Evolutionary conservation across 1,140 invertebrate genomes (phyloP), one percentile per base, ranked within the genome.

Genomic region (Cydia fagiglandana): DNA sequence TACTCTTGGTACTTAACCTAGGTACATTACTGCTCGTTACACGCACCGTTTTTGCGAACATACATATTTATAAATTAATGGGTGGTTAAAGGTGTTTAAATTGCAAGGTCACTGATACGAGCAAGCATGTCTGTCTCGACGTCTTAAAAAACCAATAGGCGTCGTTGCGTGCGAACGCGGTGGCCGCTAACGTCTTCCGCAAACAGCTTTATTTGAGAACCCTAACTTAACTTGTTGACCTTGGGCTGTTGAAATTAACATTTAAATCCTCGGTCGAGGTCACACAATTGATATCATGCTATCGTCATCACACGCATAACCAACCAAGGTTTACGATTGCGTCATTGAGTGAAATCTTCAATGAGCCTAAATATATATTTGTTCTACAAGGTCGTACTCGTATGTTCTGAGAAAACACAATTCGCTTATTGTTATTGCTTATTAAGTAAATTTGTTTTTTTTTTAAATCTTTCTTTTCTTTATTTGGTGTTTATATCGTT

Each of bases 261-360:
- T 61, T 61, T 61, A 7, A 61, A 24, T 61, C 56, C 56, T 24
- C 56, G 56, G 56, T 61, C 20, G 56, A 61, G 56, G 56, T 61
- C 20, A 61, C 24, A n/a, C 20, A 10, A 61, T 10, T n/a, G 56
- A 61, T 61, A 24, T 9, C 20, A 24, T 61, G 10, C 17, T 53
- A 53, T 53, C n/a, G 17, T 53, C n/a, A 53, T 53, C n/a, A 24
- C 56, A 24, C 20, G 53, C 53, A 56, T 50, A 15, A 1, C 53
- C n/a, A 56, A 56, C 15, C 53, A 56, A 20, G 56, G 56, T 61
- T 61, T 61, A 61, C 20, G 17, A 61, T 61, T 61, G 56, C 56
- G 56, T 10, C 56, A 24, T 9, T 24, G 17, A 61, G 50, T 53
- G 6, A 53, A 53, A 53, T 53, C 50, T 53, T n/a, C 15, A 53